phyloP scores from a whole-genome alignment of 1,140 invertebrate genomes.

The Cotesia typhae region DNA sequence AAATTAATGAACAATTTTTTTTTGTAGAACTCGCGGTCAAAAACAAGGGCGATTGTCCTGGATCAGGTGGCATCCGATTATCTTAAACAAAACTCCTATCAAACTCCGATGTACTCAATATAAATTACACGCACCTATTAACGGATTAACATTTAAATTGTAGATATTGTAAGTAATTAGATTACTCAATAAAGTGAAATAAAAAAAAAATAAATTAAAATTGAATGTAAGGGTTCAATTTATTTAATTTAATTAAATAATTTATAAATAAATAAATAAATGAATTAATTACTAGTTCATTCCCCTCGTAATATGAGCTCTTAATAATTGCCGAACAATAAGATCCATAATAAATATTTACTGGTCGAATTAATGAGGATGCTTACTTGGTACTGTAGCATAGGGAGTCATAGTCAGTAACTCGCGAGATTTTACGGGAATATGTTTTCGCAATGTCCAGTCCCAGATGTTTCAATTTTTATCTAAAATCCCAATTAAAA shows the following conservation, averaged over 20 bases:
- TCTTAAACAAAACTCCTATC: conserved; percentile 37
- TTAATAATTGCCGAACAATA: conserved; percentile 6
- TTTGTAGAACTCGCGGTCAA: conserved; percentile 52
- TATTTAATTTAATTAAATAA: too few relatives aligned
- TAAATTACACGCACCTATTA: not conserved
- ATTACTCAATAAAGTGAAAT: too few relatives aligned
- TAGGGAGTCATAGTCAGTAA: not conserved
- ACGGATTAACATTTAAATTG: too few relatives aligned
- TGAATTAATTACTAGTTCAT: not conserved
- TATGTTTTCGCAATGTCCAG: too few relatives aligned
- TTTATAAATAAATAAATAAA: too few relatives aligned
- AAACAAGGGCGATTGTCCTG: conserved; percentile 57
- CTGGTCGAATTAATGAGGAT: conserved; percentile 22
- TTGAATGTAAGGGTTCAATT: too few relatives aligned
- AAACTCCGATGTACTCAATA: not conserved
- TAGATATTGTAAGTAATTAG: too few relatives aligned
- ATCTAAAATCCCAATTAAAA: too few relatives aligned
- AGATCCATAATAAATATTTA: conserved; percentile 27
- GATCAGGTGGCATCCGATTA: conserved; percentile 49
- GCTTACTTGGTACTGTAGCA: not conserved
- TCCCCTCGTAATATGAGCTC: not conserved
- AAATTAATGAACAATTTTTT: conserved; percentile 35
- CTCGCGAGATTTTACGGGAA: not conserved
- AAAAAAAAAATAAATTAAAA: too few relatives aligned
- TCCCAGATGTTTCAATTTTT: too few relatives aligned